These are phyloP conservation scores for Nebria ingens DNA, from an alignment of 1,140 invertebrate genomes.

Conservation along the genomic window DNA sequence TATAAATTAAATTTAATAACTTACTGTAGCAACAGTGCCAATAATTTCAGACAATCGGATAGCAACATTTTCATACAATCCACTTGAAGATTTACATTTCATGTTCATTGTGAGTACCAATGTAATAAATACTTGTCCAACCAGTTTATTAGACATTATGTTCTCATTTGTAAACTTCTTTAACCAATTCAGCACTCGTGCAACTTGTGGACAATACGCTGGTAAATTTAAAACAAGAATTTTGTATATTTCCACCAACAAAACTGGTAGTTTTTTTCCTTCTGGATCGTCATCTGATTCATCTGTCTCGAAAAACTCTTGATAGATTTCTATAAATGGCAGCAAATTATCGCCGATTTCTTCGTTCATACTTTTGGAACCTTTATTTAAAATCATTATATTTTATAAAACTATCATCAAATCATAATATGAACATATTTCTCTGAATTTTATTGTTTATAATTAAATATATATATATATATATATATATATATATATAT, in stretches of 20 bases:
- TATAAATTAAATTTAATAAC: conserved; percentile 13
- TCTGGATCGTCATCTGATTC: conserved; percentile 28
- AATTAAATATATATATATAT: no score
- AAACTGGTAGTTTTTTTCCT: conserved; percentile 30
- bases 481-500: no score
- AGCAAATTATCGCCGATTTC: conserved; percentile 17
- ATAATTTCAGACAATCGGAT: conserved; percentile 31
- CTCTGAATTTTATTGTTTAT: no score
- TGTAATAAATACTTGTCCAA: conserved; percentile 20
- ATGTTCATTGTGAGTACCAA: conserved; percentile 24
- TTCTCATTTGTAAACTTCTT: conserved; percentile 30
- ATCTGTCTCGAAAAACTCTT: conserved; percentile 27
- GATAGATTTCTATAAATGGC: conserved; percentile 23
- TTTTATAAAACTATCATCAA: no score
- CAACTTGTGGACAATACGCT: conserved; percentile 19
- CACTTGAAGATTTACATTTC: conserved; percentile 21
- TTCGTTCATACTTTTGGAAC: conserved; percentile 15
- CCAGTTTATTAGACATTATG: conserved; percentile 20
- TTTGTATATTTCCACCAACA: conserved; percentile 35
- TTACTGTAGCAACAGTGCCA: conserved; percentile 34
- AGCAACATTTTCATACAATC: conserved; percentile 34
- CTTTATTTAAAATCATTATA: no score
- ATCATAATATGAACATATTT: no score
- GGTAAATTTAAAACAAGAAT: conserved; percentile 24
- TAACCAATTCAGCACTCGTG: conserved; percentile 28